Percentiles rank a stretch among this genome's conserved stretches.
Evolutionary conservation across 1,140 invertebrate species (phyloP).

Genomic region (Cydia pomonella): DNA sequence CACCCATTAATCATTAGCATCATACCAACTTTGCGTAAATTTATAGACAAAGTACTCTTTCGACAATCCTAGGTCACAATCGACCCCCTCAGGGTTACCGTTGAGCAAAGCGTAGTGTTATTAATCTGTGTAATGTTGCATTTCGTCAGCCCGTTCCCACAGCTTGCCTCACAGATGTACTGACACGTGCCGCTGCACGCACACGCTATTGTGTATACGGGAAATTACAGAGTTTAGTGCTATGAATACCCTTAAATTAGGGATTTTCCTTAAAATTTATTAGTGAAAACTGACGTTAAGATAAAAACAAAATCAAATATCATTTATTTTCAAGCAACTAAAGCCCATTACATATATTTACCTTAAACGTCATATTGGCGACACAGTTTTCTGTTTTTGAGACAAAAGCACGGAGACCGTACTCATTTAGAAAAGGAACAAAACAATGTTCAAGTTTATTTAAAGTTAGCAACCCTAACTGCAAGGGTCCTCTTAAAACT

Average conservation of each 20-base stretch:
- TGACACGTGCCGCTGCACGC: conserved; percentile 43
- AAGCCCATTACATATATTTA: too few relatives aligned
- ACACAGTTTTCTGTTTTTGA: too few relatives aligned
- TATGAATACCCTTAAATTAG: neutral
- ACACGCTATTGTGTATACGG: conserved; percentile 34
- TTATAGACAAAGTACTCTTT: too few relatives aligned
- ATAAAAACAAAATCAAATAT: too few relatives aligned
- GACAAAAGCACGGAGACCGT: too few relatives aligned
- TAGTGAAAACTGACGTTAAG: too few relatives aligned
- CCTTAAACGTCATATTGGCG: too few relatives aligned
- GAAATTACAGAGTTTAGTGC: conserved; percentile 4
- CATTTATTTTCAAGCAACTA: too few relatives aligned
- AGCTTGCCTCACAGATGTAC: conserved; percentile 46
- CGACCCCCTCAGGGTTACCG: conserved; percentile 23
- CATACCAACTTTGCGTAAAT: too few relatives aligned
- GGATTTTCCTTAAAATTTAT: neutral
- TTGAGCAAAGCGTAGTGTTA: conserved; percentile 21
- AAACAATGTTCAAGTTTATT: neutral
- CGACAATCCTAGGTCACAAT: conserved; percentile 19
- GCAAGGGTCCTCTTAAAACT: neutral
- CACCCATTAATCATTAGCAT: neutral
- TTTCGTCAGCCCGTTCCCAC: conserved; percentile 57
- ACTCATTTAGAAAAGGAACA: neutral
- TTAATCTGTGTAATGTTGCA: conserved; percentile 31
- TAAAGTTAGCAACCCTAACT: neutral